Evolutionary conservation across 2,888 invertebrate species (phyloP), one percentile per base, ranked within the genome.

Genomic region (Himalopsyche japonica): DNA sequence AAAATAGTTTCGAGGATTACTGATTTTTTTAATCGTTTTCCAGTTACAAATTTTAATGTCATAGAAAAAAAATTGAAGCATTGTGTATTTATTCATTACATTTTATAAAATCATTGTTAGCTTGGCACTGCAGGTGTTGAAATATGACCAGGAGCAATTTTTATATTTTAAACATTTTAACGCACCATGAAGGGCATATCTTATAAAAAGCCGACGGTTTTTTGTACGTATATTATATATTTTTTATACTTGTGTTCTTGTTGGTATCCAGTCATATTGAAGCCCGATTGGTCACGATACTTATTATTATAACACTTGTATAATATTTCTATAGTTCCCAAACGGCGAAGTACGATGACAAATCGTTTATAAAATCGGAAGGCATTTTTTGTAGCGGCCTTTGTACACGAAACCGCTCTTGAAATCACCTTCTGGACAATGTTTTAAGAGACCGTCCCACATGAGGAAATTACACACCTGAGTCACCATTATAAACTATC

Each of bases 141-240:
- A 70, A 70, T 70, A 70, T 70, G 70, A 70, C 70, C 70, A 34
- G 37, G 37, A 77, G 43, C 24, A 34, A 77, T 77, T 34, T 43
- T 77, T 24, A 37, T 24, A 24, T 77, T 37, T 77, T 37, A 20
- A 43, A 79, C 30, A 79, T 47, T 47, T 49, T 81, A 70, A 81
- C 24, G 57, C 64, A 49, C 78, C 78, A 37, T 82, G 82, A 78
- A 82, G 82, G 82, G 82, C 57, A 49, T 49, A 8, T 49, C 37
- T 43, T 77, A 82, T 76, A 78, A 70, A 64, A 27, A 70, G 70
- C 12, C 30, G 70, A 30, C 70, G 12, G 70, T 70, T 70, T 70
- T 70, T 70, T 70, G 57, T 70, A 15, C 43, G 43, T 43, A 70
- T 30, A 27, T n/a, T 27, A 70, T 24, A 1, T 24, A 70, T 70